These are phyloP conservation scores for Myrmecophaga tridactyla DNA, from an alignment of 2,113 vertebrate species.

Conservation along the genomic window DNA sequence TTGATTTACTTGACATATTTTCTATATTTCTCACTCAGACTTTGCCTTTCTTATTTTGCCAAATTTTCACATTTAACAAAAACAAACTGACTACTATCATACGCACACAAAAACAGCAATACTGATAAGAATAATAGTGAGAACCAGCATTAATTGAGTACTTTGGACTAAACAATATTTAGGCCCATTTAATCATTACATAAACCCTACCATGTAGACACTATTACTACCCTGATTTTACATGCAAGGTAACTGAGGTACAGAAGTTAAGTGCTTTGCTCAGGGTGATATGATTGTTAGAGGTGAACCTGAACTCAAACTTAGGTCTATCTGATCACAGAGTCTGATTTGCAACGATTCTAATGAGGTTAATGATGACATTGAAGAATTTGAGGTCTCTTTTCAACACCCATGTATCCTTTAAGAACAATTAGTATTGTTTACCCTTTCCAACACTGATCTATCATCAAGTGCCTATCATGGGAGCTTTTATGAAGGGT, in stretches of 20 bases:
- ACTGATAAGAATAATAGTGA: not conserved
- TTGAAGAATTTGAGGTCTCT: not conserved
- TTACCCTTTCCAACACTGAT: not conserved
- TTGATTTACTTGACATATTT: constrained; percentile 31
- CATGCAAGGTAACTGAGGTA: not conserved
- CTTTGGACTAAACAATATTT: not conserved
- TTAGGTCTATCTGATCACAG: not conserved
- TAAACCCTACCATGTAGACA: not conserved
- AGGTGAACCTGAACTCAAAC: not conserved
- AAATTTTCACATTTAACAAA: constrained; percentile 21
- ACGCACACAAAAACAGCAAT: not conserved
- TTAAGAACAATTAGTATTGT: not conserved
- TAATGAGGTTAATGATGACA: not conserved
- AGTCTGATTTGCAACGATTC: not conserved
- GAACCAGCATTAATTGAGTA: not conserved
- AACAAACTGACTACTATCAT: not conserved
- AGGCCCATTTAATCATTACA: not conserved
- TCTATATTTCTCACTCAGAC: not conserved
- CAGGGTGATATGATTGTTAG: not conserved
- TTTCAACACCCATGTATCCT: not conserved
- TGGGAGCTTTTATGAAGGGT: not conserved
- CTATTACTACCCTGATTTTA: not conserved
- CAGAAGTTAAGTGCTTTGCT: not conserved
- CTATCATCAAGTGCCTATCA: not conserved
- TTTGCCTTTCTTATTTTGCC: constrained; percentile 6